Base-by-base conservation (phyloP, 2,888 invertebrate genomes). In the Isoperla grammatica region DNA sequence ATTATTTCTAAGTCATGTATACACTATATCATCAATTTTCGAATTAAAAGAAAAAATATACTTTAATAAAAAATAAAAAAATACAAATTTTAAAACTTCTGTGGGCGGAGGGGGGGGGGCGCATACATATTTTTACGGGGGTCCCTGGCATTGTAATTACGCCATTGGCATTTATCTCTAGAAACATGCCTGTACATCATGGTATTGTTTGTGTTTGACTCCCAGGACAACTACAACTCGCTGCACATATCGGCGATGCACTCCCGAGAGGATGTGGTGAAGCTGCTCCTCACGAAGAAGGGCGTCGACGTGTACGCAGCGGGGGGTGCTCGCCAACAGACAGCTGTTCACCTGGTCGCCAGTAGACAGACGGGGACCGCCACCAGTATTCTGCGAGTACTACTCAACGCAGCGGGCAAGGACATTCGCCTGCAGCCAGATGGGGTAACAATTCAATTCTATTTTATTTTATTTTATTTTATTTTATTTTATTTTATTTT, bases 191-290 rank as follows among this genome's bases (percentile, higher is more conserved):
- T 42, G 9, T 13, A 42, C 3, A 42, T 42, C 13, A 42, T 4
- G 13, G 63, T 70, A 71, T 71, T 17, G 62, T 57, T 67, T 68
- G 69, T 55, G 67, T 78, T 78, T 8, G 29, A 29, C n/a, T n/a
- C n/a, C 20, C 81, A 98, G 97, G 98, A 98, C 76, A 95, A 95
- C 75, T 90, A 92, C 79, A 96, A 95, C 77, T 93, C 89, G 35
- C 83, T 96, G 57, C 97, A 98, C 77, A 89, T 95, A 74, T 92
- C 96, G 12, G 91, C 95, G 20, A 90, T 93, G 87, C 90, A 91
- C 76, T 92, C 95, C 57, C 82, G 94, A 68, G 97, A 97, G 74
- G 96, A 98, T 73, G 90, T 95, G 71, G 90, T 98, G 71, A 92
- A 94, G 71, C 78, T 93, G 56, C 80, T 99, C 48, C 79, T 98